Evolutionary conservation across 2,888 invertebrate genomes (phyloP), one percentile per base, ranked within the genome.

Genomic region (Apocheima hispidaria): DNA sequence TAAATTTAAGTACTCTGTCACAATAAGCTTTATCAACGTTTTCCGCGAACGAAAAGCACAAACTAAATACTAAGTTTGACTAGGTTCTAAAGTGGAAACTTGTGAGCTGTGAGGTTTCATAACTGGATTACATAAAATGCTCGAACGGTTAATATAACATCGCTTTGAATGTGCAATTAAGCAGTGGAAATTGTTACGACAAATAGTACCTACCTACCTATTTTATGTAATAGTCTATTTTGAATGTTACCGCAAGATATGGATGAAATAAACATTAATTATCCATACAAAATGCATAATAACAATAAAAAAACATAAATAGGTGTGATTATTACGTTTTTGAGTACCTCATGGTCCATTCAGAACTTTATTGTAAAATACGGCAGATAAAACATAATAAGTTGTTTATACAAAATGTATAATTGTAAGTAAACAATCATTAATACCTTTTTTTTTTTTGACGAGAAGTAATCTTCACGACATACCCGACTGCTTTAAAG

Each of bases 111-210:
- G 4, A 14, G 4, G 46, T 52, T 62, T 52, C 61, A 43, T 52
- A 62, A 52, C 51, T 9, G 1, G 12, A 9, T 57, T 57, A 43
- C 52, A 33, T 54, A 43, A 59, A 51, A n/a, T 43, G 21, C 21
- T 35, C 6, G 1, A 51, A 2, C 51, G 28, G 49, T 40, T 26
- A 50, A 26, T 43, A 40, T 63, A 57, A 57, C 53, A 49, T n/a
- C 14, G 43, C 59, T 66, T 68, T 46, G 61, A 59, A 18, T 49
- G 49, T 53, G 50, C 53, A 46, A 49, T 36, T 18, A 54, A 21
- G 28, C 36, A 30, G 48, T 41, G 57, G 51, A 61, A 64, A 51
- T 52, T 38, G 16, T 59, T 53, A 46, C 49, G 36, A 16, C 33
- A 59, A 60, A 63, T 54, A 49, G 7, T n/a, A n/a, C n/a, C 9